phyloP scores from a whole-genome alignment of 2,113 vertebrate species.

The Anarhynchus alexandrinus region DNA sequence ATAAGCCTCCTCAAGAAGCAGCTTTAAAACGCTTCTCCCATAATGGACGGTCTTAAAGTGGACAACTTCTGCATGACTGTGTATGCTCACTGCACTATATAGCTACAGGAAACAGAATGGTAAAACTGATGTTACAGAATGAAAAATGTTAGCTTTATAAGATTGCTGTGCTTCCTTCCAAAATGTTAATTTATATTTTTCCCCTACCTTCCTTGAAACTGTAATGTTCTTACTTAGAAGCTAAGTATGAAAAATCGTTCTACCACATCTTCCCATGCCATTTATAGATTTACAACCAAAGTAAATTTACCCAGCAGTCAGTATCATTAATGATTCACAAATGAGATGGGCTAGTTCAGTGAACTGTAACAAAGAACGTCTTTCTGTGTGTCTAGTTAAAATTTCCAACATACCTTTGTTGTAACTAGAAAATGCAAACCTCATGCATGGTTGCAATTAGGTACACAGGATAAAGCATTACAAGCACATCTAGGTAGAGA shows the following conservation, averaged over 20 bases:
- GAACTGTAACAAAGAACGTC: slow-evolving; percentile 56
- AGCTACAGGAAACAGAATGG: neutral
- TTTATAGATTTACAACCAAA: slow-evolving; percentile 57
- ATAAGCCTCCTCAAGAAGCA: neutral
- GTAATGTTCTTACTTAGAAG: slow-evolving; percentile 25
- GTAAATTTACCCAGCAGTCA: slow-evolving; percentile 51
- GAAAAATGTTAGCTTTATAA: neutral
- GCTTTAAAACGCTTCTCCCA: neutral
- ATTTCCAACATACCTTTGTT: slow-evolving; percentile 36
- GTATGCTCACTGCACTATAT: neutral
- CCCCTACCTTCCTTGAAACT: neutral
- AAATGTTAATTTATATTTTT: neutral
- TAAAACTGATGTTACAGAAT: neutral
- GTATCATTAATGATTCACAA: slow-evolving; percentile 71
- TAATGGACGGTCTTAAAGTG: neutral
- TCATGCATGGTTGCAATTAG: slow-evolving; percentile 23
- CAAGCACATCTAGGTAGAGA: neutral
- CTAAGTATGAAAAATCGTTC: slow-evolving; percentile 52
- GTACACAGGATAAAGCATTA: neutral
- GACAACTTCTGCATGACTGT: neutral
- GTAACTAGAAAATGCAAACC: slow-evolving; percentile 14
- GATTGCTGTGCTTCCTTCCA: neutral
- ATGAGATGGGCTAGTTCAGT: slow-evolving; percentile 52
- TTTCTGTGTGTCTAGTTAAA: slow-evolving; percentile 41
- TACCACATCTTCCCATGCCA: slow-evolving; percentile 63